Conservation (phyloP, 2,113 vertebrate species). For the Corythornis vintsioides region DNA sequence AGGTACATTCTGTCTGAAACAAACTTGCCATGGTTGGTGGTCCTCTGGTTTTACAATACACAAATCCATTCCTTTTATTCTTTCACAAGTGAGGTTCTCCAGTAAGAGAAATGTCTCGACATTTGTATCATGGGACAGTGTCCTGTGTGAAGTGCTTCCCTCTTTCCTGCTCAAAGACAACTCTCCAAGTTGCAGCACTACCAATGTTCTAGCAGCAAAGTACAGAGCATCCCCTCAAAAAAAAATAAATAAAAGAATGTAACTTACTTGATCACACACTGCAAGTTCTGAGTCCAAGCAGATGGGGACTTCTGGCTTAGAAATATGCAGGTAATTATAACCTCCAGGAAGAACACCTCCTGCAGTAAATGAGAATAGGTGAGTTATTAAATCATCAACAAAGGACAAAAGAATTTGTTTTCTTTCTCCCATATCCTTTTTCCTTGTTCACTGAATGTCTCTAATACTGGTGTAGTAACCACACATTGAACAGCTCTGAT, state of each 20-base stretch:
- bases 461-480: not conserved
- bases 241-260: not conserved
- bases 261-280: slow-evolving; percentile 76
- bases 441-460: not conserved
- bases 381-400: not conserved
- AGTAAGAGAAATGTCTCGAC: not conserved
- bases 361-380: slow-evolving; percentile 45
- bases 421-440: not conserved
- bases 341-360: slow-evolving; percentile 88
- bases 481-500: not conserved
- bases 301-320: slow-evolving; percentile 76
- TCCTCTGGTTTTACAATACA: not conserved
- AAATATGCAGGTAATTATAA: slow-evolving; percentile 84
- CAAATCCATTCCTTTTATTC: not conserved
- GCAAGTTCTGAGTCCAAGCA: slow-evolving; percentile 52
- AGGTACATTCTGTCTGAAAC: not conserved
- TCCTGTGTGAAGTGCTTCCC: not conserved
- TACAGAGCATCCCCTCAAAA: not conserved
- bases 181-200: not conserved
- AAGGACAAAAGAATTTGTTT: not conserved
- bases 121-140: not conserved
- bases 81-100: not conserved
- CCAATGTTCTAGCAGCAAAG: not conserved
- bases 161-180: not conserved
- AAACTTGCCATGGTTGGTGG: not conserved